Evolutionary conservation across 2,797 vertebrate species (phyloP), one percentile per base, ranked within the genome.

Genomic region (Valencia hispanica): DNA sequence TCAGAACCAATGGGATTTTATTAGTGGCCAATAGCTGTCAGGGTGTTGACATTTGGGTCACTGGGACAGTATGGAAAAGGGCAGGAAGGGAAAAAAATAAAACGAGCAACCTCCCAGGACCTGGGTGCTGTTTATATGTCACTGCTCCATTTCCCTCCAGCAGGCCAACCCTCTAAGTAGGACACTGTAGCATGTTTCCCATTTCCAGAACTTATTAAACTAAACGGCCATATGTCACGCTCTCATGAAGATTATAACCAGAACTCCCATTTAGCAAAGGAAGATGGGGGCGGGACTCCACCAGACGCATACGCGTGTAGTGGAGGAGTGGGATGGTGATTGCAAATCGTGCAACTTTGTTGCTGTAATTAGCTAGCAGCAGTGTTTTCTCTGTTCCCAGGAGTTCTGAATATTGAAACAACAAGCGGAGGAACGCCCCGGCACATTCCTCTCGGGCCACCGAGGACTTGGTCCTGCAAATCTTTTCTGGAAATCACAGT

Each of bases 381-480:
- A 39, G n/a, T 61, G 22, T 78, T 87, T 79, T 70, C 71, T 74
- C 74, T 79, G 20, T 57, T 87, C 82, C 68, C 85, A 73, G 79
- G 73, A 90, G 72, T 74, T 88, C 79, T 66, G 83, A 87, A 87
- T 86, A 86, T 74, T 92, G 74, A 75, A 93, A 92, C 87, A 93
- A 93, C 81, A 92, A 88, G 79, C 66, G 34, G 75, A 86, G 83
- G 75, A 89, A 90, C 83, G 82, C 88, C 90, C 88, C 61, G 1
- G 81, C 86, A 89, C 93, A 95, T 95, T 95, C 93, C 93, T 91
- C 68, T 47, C 48, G 53, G 87, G 80, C 92, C 88, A 82, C 82
- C 1, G 81, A 84, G 86, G 85, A 88, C 85, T 84, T 65, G 87
- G 88, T 84, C 85, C 84, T 22, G 74, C 71, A 87, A 87, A 82